Evolutionary conservation across 2,888 invertebrate species (phyloP).

Genomic region (Drosophila basisetae): DNA sequence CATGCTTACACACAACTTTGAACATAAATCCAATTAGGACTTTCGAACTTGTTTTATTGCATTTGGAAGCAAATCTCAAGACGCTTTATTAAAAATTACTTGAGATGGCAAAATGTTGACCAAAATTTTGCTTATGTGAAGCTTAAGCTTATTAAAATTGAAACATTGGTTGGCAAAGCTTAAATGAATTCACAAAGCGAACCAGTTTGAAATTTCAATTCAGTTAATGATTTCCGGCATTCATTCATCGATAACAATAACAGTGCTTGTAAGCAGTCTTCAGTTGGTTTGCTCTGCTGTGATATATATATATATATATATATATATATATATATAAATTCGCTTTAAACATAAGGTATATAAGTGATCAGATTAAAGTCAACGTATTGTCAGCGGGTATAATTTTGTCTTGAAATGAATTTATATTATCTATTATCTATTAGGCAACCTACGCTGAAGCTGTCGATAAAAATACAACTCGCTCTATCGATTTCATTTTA

Average conservation of each 20-base stretch:
- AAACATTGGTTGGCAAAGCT: no score
- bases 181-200: constrained; percentile 30
- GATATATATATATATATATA: no score
- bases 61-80: background rate
- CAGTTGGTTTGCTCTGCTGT: background rate
- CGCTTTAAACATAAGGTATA: background rate
- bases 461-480: background rate
- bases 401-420: background rate
- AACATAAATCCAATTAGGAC: background rate
- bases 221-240: constrained; percentile 58
- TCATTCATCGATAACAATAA: constrained; percentile 7
- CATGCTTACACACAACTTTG: background rate
- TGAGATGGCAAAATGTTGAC: background rate
- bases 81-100: background rate
- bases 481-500: background rate
- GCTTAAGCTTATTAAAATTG: background rate
- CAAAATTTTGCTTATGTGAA: background rate
- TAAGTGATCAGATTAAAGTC: background rate
- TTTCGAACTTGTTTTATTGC: background rate
- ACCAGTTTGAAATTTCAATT: constrained; percentile 62
- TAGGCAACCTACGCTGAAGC: background rate
- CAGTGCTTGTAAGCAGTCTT: constrained; percentile 20
- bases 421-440: background rate
- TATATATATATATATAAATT: background rate
- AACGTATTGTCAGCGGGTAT: background rate